These are phyloP conservation scores for Blastomussa wellsi DNA, from an alignment of 92 coral and sea anemone genomes.

Conservation along the genomic window DNA sequence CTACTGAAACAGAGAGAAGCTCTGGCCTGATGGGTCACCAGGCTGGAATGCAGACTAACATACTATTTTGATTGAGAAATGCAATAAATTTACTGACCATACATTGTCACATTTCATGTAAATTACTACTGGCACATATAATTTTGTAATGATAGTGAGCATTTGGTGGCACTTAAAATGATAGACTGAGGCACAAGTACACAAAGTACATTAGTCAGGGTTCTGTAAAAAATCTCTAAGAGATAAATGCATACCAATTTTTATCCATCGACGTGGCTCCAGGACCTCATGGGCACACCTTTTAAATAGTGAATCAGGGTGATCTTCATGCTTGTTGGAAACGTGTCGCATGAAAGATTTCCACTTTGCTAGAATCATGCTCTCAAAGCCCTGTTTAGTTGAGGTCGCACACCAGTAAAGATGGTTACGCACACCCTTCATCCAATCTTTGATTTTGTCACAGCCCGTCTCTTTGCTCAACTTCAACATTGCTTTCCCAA, in stretches of 20 bases:
- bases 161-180: too few species aligned
- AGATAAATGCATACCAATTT: conserved; percentile 32
- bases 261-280: conserved; percentile 66
- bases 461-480: conserved; percentile 64
- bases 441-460: conserved; percentile 52
- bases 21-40: too few species aligned
- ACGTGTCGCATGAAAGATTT: conserved; percentile 68
- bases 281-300: conserved; percentile 64
- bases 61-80: too few species aligned
- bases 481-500: conserved; percentile 52
- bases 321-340: conserved; percentile 58
- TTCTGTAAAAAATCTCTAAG: too few species aligned
- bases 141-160: too few species aligned
- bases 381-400: conserved; percentile 58
- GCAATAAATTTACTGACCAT: too few species aligned
- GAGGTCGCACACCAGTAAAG: conserved; percentile 76
- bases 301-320: conserved; percentile 56
- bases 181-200: too few species aligned
- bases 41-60: too few species aligned
- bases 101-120: too few species aligned
- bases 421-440: conserved; percentile 49
- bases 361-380: conserved; percentile 70
- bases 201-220: too few species aligned
- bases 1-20: too few species aligned
- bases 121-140: too few species aligned